These are phyloP conservation scores for Ormyrus pomaceus DNA, from an alignment of 2,888 invertebrate species.

Conservation along the genomic window DNA sequence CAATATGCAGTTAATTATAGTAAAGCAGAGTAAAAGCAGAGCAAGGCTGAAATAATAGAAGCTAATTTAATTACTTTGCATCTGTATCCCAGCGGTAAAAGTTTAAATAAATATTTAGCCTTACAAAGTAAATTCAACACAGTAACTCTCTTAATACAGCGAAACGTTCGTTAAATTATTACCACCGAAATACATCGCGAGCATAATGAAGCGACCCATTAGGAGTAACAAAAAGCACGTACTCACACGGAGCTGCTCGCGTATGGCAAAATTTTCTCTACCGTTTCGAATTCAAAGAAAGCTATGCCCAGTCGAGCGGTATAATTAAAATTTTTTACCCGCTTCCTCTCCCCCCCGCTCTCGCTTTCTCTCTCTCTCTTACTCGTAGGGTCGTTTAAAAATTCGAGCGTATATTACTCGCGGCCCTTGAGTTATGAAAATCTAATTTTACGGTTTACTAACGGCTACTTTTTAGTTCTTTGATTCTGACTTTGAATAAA, in stretches of 20 bases:
- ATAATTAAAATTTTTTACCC: conserved; percentile 24
- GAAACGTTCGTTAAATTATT: no score
- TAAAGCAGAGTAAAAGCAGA: no score
- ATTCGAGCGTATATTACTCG: background rate
- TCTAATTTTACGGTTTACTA: conserved; percentile 29
- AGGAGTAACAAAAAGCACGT: background rate
- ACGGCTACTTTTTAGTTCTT: conserved; percentile 15
- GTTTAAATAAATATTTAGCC: no score
- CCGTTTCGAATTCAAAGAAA: conserved; percentile 5
- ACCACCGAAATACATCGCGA: no score
- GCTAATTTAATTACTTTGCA: no score
- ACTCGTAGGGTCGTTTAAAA: background rate
- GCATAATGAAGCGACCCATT: background rate
- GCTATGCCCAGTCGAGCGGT: background rate
- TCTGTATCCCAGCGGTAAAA: no score
- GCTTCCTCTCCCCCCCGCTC: no score
- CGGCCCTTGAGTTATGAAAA: conserved; percentile 18
- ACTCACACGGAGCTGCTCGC: background rate
- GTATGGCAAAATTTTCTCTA: background rate
- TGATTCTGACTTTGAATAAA: background rate
- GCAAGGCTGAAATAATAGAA: no score
- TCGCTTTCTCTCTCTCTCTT: no score
- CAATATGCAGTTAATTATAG: no score
- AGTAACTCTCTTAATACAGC: no score
- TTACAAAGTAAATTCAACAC: no score